Evolutionary conservation across 2,797 vertebrate species (phyloP), one percentile per base, ranked within the genome.

Genomic region (Gymnoscopelus microlampas): DNA sequence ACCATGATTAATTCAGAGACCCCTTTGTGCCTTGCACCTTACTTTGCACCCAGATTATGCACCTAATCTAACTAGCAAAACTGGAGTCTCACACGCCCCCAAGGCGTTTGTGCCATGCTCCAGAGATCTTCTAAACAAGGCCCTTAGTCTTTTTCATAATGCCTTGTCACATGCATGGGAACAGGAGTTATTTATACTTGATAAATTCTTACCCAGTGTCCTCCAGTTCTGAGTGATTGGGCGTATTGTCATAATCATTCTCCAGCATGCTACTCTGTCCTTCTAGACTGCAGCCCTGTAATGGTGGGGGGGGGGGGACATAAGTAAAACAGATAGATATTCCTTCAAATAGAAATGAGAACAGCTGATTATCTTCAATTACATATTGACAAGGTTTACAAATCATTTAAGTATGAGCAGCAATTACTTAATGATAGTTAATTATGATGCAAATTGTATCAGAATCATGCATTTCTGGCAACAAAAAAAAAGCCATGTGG

Each of bases 231-330:
- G 87, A 88, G 8, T 96, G 94, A 9, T 95, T 92, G 47, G 91
- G 84, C 10, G 95, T 92, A 29, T 96, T 95, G 88, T 98, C 95
- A 0, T 97, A 99, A 85, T 98, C 96, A 0, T 95, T 96, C 84
- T 98, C 96, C 0, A 95, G 90, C 70, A 96, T 87, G 3, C 95
- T 94, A 74, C 91, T 93, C 82, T 95, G 96, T 77, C 95, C 96
- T 75, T 98, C 98, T 87, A 98, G 88, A 80, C 95, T 97, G 0
- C 96, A 97, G 51, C 95, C 93, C 98, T 99, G 82, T 60, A 85
- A 76, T 19, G 19, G 19, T 19, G 19, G 26, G 81, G 74, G 47
- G 14, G 49, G 19, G 19, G 12, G 3, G 4, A 13, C 26, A 35
- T 3, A 47, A 49, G 19, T 14, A 4, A 55, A 13, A 59, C 1